Percentiles rank a stretch among this genome's conserved stretches.
Evolutionary conservation across 2,797 vertebrate genomes (phyloP).

Genomic region (Sebastes hubbsi): DNA sequence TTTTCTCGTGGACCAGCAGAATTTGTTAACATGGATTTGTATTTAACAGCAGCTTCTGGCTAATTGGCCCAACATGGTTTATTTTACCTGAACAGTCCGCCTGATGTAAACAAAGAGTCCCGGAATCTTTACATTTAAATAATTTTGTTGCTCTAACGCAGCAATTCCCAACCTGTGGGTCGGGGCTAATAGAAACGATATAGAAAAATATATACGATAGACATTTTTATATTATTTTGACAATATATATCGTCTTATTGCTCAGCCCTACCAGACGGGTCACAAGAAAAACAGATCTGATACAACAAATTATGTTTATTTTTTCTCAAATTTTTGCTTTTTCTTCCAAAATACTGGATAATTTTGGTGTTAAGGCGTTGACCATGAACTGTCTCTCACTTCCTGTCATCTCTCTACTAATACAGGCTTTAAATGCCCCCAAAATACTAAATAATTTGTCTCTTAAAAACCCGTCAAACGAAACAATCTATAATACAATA

Average conservation of each 20-base stretch:
- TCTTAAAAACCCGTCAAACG: background rate
- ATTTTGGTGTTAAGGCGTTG: background rate
- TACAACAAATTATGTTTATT: too few species aligned
- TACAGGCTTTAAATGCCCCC: background rate
- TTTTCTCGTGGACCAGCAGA: conserved; percentile 28
- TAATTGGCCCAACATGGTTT: background rate
- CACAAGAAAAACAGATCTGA: too few species aligned
- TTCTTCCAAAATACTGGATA: background rate
- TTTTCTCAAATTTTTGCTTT: too few species aligned
- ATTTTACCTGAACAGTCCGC: background rate
- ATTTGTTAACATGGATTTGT: conserved; percentile 16
- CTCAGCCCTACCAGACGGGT: too few species aligned
- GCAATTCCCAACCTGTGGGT: too few species aligned
- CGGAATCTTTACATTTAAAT: background rate
- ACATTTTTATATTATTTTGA: too few species aligned
- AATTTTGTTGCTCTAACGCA: background rate
- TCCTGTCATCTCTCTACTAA: background rate
- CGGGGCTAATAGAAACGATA: too few species aligned
- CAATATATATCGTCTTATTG: too few species aligned
- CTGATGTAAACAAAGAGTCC: too few species aligned
- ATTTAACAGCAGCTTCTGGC: conserved; percentile 2
- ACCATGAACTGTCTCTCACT: background rate
- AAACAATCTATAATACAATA: background rate
- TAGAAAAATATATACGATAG: too few species aligned
- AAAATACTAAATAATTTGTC: background rate